Percentiles rank a stretch among this genome's conserved stretches.
Evolutionary conservation across 2,113 vertebrate genomes (phyloP).

Genomic region (Dipodomys merriami): DNA sequence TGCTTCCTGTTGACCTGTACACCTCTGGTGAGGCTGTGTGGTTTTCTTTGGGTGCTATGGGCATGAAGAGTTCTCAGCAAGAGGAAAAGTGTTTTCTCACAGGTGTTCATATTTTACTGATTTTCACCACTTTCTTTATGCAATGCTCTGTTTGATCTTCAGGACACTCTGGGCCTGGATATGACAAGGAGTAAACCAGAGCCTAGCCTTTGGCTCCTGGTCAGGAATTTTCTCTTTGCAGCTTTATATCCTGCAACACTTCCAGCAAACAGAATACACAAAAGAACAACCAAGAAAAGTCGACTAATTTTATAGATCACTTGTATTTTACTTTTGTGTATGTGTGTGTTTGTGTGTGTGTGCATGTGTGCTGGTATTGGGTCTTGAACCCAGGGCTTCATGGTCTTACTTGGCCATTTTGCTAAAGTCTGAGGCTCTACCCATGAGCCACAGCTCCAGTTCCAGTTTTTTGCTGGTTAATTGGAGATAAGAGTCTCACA

Average conservation of each 20-base stretch:
- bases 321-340: not conserved
- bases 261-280: not conserved
- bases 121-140: not conserved
- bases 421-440: no score
- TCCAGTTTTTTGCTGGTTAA: no score
- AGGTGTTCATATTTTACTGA: not conserved
- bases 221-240: not conserved
- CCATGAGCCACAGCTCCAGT: no score
- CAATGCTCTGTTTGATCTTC: not conserved
- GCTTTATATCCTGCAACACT: not conserved
- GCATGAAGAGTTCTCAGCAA: not conserved
- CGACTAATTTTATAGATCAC: not conserved
- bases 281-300: accelerated
- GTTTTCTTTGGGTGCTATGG: not conserved
- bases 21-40: no score
- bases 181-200: not conserved
- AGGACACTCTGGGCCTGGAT: accelerated
- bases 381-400: no score
- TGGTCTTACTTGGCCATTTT: no score
- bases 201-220: not conserved
- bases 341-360: no score
- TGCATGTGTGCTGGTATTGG: no score
- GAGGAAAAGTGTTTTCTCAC: not conserved
- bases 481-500: no score
- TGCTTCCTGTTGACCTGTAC: not conserved